Base-by-base conservation (phyloP, 2,888 invertebrate genomes). In the Lithodes maja region DNA sequence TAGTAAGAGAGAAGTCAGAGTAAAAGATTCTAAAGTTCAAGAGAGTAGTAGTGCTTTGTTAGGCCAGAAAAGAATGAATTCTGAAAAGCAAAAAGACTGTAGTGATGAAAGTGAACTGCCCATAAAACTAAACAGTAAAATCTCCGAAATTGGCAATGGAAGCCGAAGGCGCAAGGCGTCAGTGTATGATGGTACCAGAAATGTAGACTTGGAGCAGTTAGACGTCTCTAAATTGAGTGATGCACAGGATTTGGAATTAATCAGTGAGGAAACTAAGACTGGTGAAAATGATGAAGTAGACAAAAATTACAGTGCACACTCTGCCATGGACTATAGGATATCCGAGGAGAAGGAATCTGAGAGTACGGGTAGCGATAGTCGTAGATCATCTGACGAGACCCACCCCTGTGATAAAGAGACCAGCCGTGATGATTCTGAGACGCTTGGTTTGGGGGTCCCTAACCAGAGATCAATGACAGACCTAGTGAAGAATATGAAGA, bases 391-490 rank as follows among this genome's bases (percentile, higher is more conserved):
- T 12, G 89, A 85, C 77, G 85, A 88, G 52, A 71, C 79, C 49
- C 54, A 74, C 54, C 54, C 17, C 7, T 83, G 79, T 79, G 79
- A 77, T 81, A 71, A 15, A 77, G 74, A 74, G 15, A 81, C 3
- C 33, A 75, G 61, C n/a, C 53, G 53, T 69, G 88, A 88, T 74
- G 83, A 90, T 17, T 69, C 71, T 1, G 89, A 90, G 12, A 84
- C 53, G 68, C 78, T 88, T 54, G 91, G 91, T 12, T 87, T 91
- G 77, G 91, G 91, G 9, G 85, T 90, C 17, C 91, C 91, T 2
- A 88, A 54, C 75, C 87, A 86, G 52, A 86, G 85, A 78, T 90
- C 91, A 50, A 91, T 91, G 85, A 89, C 90, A 2, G 91, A 90
- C n/a, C 82, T 91, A n/a, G 85, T 91, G 15, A 89, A 85, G 52